phyloP scores from a whole-genome alignment of 2,797 vertebrate species.

The Phaenicophaeus curvirostris region DNA sequence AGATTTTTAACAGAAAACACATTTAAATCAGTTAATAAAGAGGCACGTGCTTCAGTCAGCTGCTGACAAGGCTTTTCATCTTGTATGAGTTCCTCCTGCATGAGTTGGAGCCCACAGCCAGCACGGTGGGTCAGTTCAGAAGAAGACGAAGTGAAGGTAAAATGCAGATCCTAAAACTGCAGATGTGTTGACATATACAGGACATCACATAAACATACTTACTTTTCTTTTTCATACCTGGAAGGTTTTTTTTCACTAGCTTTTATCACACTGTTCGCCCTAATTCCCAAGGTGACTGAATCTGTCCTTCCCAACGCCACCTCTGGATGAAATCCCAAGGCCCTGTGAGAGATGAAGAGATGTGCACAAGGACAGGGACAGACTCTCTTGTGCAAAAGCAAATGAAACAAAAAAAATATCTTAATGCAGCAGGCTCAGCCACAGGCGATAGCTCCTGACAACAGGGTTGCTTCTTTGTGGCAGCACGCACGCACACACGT shows the following conservation, averaged over 20 bases:
- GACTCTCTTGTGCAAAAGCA: background rate
- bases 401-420: background rate
- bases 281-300: background rate
- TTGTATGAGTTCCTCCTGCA: fast-evolving
- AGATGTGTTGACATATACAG: too few relatives aligned
- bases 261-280: background rate
- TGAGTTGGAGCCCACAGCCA: background rate
- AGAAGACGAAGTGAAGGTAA: background rate
- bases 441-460: background rate
- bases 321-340: fast-evolving
- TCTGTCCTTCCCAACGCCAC: background rate
- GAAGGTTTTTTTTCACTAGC: background rate
- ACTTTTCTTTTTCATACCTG: background rate
- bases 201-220: background rate
- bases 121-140: background rate
- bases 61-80: background rate
- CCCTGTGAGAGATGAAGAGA: background rate
- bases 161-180: background rate
- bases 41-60: background rate
- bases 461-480: fast-evolving
- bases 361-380: background rate
- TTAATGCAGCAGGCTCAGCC: background rate
- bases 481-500: background rate
- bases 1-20: background rate
- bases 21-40: background rate